Percentiles rank a stretch among this genome's conserved stretches.
phyloP scores from a whole-genome alignment of 2,113 vertebrate species.

The Cisticola juncidis region DNA sequence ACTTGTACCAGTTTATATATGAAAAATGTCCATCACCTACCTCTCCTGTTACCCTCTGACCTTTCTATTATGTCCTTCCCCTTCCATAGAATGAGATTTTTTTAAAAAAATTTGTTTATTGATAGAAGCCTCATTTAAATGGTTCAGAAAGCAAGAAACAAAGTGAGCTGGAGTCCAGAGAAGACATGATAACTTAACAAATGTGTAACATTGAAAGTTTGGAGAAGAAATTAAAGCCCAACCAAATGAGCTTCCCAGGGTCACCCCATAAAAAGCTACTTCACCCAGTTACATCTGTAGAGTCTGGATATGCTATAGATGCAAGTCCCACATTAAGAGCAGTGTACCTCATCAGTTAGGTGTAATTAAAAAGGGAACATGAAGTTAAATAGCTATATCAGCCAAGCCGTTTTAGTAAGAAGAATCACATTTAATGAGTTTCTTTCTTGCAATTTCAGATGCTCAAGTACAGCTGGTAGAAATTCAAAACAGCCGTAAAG shows the following conservation, averaged over 20 bases:
- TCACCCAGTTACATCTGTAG: not conserved
- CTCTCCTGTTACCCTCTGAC: not conserved
- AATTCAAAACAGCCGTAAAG: slow-evolving; percentile 81
- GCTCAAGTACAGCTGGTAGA: slow-evolving; percentile 81
- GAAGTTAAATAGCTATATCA: slow-evolving; percentile 76
- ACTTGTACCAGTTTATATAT: slow-evolving; percentile 9
- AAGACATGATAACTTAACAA: not conserved
- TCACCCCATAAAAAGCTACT: slow-evolving; percentile 12
- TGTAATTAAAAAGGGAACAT: slow-evolving; percentile 21
- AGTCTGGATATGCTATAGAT: not conserved
- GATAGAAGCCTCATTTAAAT: not conserved
- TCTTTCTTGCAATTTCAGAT: slow-evolving; percentile 80
- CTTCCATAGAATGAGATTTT: slow-evolving; percentile 34
- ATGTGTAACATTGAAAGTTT: not conserved
- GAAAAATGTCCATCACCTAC: slow-evolving; percentile 23
- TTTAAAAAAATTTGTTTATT: not conserved
- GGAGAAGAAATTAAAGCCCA: not conserved
- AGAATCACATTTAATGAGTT: slow-evolving; percentile 83
- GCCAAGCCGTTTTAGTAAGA: slow-evolving; percentile 77
- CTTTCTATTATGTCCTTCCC: slow-evolving; percentile 42
- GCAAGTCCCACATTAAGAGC: not conserved
- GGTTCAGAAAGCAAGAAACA: slow-evolving; percentile 44
- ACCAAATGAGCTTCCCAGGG: not conserved
- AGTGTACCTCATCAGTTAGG: not conserved
- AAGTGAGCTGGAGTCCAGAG: not conserved